Evolutionary conservation across 2,797 vertebrate species (phyloP), one percentile per base, ranked within the genome.

Genomic region (Esox lucius): DNA sequence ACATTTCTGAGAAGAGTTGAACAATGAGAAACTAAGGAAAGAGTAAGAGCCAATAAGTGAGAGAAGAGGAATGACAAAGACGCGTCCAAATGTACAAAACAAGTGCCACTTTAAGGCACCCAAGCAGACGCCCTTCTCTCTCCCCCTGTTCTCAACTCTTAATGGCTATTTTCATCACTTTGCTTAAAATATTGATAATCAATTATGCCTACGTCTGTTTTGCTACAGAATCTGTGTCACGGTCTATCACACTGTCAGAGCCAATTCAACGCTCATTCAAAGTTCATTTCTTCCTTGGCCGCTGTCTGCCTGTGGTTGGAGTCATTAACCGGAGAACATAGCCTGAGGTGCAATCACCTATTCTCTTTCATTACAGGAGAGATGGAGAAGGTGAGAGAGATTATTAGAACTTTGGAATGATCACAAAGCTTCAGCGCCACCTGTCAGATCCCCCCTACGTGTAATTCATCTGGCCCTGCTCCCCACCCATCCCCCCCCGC

Each of bases 171-270:
- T 97, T 98, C 95, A 97, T 96, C 96, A 95, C 96, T 97, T 97
- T 96, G 96, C 96, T 96, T 98, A 96, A 98, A 98, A 98, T 98
- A 98, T 98, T 98, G 97, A 98, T 98, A 96, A 98, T 98, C 97
- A 98, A 98, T 98, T 98, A 99, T 93, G 90, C 88, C 94, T 95
- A 96, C 95, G 96, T 98, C 96, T 98, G 97, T 96, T 98, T 98
- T 96, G 94, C 96, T 94, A 96, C 95, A 95, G 96, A 97, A 97
- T 95, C 91, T 93, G 94, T 99, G 97, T 98, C 96, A 94, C 91
- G 94, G 95, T 96, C 96, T 95, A 97, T 97, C 95, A 96, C 95
- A 85, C 95, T 97, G 96, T 98, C 97, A 96, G 94, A 95, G 94
- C 94, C 97, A 96, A 98, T 98, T 97, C 96, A 84, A 92, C 91